Evolutionary conservation across 1,140 invertebrate species (phyloP), one percentile per base, ranked within the genome.

Genomic region (Pseudomyrmex dendroicus): DNA sequence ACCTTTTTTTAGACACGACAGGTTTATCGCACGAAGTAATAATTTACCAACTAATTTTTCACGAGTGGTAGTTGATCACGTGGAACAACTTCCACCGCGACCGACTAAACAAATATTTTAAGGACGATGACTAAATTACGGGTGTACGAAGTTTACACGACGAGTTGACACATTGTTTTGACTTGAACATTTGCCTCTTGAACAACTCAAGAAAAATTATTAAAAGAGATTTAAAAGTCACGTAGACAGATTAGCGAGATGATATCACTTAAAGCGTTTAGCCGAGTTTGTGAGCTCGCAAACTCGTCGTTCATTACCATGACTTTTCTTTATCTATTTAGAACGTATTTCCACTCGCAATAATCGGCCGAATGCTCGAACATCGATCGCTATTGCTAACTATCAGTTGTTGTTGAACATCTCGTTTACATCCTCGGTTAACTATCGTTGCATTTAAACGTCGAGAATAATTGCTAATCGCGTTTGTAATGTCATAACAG

Each of bases 1-100:
- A 80, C 54, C 76, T 46, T 80, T 70, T 35, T 35, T 70, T 50
- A 80, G 76, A 22, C 76, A 59, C 66, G 76, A 72, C 66, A 59
- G 72, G 54, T 72, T 80, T 59, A 72, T 66, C 66, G 76, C 76
- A 59, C 66, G 44, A 76, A 3, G 54, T 46, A 48, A 15, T 80
- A 66, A 80, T 80, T 80, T 72, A 80, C 76, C 20, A 12, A 48
- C 54, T 70, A 80, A 80, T 80, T 72, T 80, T 80, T 59, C 66
- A 80, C 44, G 56, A 57, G 76, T 35, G 35, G 35, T 48, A 48
- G 54, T 80, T 59, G 56, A 20, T 17, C 54, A 70, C 56, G 54
- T 48, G 44, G 44, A 80, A 80, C 35, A 35, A 80, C 76, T 80
- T 80, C 17, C 48, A 35, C n/a, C 54, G 48, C 59, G 35, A 35